A percentile compares a stretch with the other conserved stretches of the same genome.
Evolutionary conservation across 1,140 invertebrate genomes (phyloP).

Genomic region (Mycetomoellerius zeteki): DNA sequence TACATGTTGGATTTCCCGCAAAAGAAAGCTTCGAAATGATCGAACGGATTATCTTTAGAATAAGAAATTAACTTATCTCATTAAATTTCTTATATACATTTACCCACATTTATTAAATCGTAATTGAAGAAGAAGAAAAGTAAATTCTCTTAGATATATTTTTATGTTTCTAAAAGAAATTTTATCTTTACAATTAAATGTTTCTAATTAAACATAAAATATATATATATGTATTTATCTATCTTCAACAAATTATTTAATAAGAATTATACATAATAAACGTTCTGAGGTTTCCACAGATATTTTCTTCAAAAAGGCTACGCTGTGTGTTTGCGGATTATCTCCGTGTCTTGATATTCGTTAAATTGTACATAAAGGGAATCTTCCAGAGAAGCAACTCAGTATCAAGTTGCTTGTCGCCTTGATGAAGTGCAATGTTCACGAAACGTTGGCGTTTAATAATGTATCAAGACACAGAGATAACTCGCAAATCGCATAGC

Average conservation of each 20-base stretch:
- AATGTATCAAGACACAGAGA: too few relatives aligned
- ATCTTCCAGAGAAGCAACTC: too few relatives aligned
- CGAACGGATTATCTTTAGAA: neutral
- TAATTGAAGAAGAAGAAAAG: neutral
- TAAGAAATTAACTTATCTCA: neutral
- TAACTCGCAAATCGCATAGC: too few relatives aligned
- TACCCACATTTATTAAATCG: neutral
- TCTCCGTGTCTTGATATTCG: too few relatives aligned
- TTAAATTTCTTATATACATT: neutral
- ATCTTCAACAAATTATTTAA: too few relatives aligned
- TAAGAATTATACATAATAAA: neutral
- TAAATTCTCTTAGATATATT: neutral
- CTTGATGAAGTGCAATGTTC: too few relatives aligned
- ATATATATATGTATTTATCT: neutral
- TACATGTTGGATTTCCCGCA: neutral
- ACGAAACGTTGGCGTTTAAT: too few relatives aligned
- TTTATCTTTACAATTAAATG: neutral
- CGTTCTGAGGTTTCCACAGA: too few relatives aligned
- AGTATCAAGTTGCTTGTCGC: too few relatives aligned
- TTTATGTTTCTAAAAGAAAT: neutral
- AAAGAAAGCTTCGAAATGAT: conserved; percentile 3
- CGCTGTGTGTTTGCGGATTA: too few relatives aligned
- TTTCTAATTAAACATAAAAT: neutral
- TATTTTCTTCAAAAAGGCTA: too few relatives aligned
- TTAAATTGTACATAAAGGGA: too few relatives aligned